These are phyloP conservation scores for Forficula auricularia DNA, from an alignment of 1,140 invertebrate species.

Conservation along the genomic window DNA sequence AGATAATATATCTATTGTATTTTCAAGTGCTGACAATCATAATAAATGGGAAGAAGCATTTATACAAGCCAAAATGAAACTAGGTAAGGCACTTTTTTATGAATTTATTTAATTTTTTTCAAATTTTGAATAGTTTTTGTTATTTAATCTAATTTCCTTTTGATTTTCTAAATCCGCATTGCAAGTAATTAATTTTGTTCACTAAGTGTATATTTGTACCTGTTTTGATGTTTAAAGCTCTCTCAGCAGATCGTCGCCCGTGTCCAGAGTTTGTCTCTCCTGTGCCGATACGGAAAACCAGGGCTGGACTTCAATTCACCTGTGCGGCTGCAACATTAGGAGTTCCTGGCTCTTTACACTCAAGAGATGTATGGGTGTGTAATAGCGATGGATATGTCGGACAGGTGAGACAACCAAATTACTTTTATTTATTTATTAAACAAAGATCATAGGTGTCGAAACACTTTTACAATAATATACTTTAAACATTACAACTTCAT, in stretches of 20 bases:
- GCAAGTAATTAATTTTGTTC: neutral
- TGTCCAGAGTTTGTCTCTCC: conserved; percentile 72
- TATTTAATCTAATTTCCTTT: neutral
- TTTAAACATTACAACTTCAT: no score
- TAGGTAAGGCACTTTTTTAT: conserved; percentile 39
- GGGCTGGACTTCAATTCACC: conserved; percentile 85
- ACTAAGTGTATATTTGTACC: no score
- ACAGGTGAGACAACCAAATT: no score
- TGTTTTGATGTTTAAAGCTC: conserved; percentile 28
- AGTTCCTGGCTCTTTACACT: conserved; percentile 24
- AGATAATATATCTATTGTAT: conserved; percentile 69
- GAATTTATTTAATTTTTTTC: neutral
- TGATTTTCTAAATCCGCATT: neutral
- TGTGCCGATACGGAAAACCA: conserved; percentile 79
- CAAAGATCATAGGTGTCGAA: no score
- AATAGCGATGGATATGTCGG: conserved; percentile 95
- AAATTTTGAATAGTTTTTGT: conserved; percentile 4
- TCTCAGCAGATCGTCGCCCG: conserved; percentile 51
- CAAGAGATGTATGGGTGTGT: conserved; percentile 80
- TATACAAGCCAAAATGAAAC: conserved; percentile 78
- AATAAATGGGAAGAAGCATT: conserved; percentile 79
- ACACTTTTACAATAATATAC: no score
- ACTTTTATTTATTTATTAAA: no score
- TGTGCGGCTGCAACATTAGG: conserved; percentile 72
- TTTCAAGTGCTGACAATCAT: conserved; percentile 75